Conservation (phyloP, 1,140 invertebrate genomes). For the Thalassaphorura encarpata region DNA sequence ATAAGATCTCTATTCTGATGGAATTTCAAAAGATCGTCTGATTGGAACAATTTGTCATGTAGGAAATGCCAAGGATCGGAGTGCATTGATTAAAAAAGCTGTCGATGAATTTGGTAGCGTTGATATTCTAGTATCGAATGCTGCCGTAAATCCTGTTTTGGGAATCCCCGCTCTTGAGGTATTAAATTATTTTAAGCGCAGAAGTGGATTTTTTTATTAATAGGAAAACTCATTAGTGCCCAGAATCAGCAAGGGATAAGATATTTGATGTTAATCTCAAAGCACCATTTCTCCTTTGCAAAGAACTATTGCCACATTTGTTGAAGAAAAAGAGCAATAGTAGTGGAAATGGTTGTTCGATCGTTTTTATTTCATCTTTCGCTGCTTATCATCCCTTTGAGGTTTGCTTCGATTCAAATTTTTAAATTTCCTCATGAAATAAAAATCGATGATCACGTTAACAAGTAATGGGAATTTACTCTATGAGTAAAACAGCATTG, state of each 20-base stretch:
- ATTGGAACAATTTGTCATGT: conserved; percentile 80
- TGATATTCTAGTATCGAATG: conserved; percentile 93
- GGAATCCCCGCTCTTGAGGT: conserved; percentile 64
- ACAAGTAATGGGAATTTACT: conserved; percentile 78
- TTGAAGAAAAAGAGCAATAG: conserved; percentile 62
- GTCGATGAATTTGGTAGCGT: conserved; percentile 70
- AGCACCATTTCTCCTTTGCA: conserved; percentile 70
- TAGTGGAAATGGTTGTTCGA: conserved; percentile 65
- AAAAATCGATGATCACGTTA: not conserved
- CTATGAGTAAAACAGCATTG: conserved; percentile 87
- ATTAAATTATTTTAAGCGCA: no score
- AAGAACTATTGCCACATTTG: conserved; percentile 76
- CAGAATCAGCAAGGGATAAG: conserved; percentile 81
- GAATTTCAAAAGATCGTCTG: conserved; percentile 47
- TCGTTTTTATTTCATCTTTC: conserved; percentile 83
- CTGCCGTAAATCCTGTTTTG: conserved; percentile 77
- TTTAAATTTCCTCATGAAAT: not conserved
- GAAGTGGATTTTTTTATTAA: no score
- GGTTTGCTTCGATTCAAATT: conserved; percentile 42
- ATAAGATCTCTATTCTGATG: conserved; percentile 54
- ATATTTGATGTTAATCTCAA: conserved; percentile 96
- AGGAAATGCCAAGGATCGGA: conserved; percentile 61
- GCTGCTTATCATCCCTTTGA: conserved; percentile 68
- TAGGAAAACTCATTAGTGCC: conserved; percentile 55
- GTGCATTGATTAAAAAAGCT: conserved; percentile 67